A percentile compares a stretch with the other conserved stretches of the same genome.
phyloP scores from a whole-genome alignment of 2,113 vertebrate species.

The Micronisus gabar region DNA sequence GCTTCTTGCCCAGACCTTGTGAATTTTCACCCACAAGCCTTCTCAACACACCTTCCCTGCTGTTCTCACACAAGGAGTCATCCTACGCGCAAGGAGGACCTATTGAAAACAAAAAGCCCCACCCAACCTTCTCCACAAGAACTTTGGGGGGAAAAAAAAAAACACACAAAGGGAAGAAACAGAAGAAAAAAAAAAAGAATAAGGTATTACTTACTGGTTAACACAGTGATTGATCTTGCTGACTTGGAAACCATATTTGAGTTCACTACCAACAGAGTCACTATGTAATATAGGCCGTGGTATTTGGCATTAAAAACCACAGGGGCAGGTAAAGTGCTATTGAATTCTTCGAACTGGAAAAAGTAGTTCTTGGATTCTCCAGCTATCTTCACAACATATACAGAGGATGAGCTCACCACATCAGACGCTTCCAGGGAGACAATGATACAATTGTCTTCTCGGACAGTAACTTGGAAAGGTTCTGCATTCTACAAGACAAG shows the following conservation, averaged over 20 bases:
- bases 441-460: slow-evolving; percentile 76
- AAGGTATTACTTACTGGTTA: slow-evolving; percentile 85
- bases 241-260: slow-evolving; percentile 81
- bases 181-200: background rate
- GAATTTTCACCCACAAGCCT: background rate
- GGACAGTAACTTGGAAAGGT: slow-evolving; percentile 80
- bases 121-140: background rate
- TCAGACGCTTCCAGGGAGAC: slow-evolving; percentile 83
- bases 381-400: slow-evolving; percentile 86
- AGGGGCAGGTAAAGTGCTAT: slow-evolving; percentile 75
- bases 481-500: slow-evolving; percentile 66
- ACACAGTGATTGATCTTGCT: slow-evolving; percentile 77
- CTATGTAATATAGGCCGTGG: slow-evolving; percentile 88
- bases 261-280: slow-evolving; percentile 81
- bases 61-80: background rate
- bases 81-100: background rate
- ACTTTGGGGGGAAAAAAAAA: background rate
- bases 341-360: slow-evolving; percentile 81
- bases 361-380: slow-evolving; percentile 87
- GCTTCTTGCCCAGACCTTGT: background rate
- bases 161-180: background rate
- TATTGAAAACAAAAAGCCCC: background rate
- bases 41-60: background rate
- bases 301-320: slow-evolving; percentile 86
- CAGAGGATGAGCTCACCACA: slow-evolving; percentile 75